A percentile compares a stretch with the other conserved stretches of the same genome.
These are phyloP conservation scores for Coleophora flavipennella DNA, from an alignment of 2,888 invertebrate species.

Conservation along the genomic window DNA sequence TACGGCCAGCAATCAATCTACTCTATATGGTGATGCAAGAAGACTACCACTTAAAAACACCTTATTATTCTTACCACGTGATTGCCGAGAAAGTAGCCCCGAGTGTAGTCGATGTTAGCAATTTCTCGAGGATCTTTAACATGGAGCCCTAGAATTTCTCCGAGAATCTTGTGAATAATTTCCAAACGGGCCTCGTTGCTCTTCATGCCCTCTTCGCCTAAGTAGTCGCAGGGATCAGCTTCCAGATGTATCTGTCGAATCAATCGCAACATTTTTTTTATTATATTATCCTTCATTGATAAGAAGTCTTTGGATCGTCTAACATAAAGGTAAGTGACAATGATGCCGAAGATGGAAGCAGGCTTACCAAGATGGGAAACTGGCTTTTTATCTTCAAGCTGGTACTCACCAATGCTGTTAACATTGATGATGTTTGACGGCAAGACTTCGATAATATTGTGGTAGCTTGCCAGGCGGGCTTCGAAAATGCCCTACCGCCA, in stretches of 20 bases:
- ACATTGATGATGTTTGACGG: too few species aligned
- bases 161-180: constrained; percentile 83
- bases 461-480: too few species aligned
- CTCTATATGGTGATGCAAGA: constrained; percentile 37
- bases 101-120: constrained; percentile 62
- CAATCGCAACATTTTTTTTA: too few species aligned
- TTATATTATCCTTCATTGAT: too few species aligned
- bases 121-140: constrained; percentile 54
- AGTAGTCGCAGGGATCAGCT: constrained; percentile 76
- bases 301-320: too few species aligned
- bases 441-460: too few species aligned
- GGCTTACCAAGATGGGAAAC: too few species aligned
- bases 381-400: too few species aligned
- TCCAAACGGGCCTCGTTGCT: constrained; percentile 81
- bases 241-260: constrained; percentile 83
- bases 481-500: too few species aligned
- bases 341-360: too few species aligned
- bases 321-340: too few species aligned
- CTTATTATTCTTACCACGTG: constrained; percentile 78
- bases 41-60: constrained; percentile 2
- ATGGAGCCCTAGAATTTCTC: constrained; percentile 78
- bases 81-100: constrained; percentile 84
- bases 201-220: constrained; percentile 52
- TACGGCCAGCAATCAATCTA: constrained; percentile 35
- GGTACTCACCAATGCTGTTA: too few species aligned